Conservation (phyloP, 2,888 invertebrate genomes). For the Cephonodes hylas region DNA sequence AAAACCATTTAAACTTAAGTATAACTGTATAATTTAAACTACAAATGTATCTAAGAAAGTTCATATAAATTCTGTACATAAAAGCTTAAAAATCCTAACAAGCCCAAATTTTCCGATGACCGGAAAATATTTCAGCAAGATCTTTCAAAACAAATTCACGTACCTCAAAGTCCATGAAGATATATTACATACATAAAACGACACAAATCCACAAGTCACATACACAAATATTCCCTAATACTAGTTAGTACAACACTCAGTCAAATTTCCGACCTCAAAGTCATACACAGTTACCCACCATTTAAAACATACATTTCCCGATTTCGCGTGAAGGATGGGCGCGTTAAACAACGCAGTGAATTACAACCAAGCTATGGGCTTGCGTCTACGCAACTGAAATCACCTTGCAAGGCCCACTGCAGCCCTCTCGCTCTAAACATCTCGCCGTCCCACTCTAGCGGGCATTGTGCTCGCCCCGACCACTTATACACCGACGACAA, state of each 20-base stretch:
- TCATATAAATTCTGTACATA: neutral
- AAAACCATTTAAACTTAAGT: neutral
- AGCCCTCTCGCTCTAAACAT: constrained; percentile 61
- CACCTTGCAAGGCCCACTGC: constrained; percentile 81
- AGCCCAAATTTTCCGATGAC: neutral
- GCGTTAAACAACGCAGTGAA: constrained; percentile 9
- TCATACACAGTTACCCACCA: constrained; percentile 11
- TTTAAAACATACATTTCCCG: constrained; percentile 13
- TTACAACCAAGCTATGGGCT: constrained; percentile 71
- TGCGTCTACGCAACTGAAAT: constrained; percentile 80
- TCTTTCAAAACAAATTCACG: constrained; percentile 8
- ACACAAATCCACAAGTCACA: constrained; percentile 43
- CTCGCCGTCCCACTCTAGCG: constrained; percentile 62
- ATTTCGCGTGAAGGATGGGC: constrained; percentile 13
- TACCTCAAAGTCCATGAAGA: constrained; percentile 40
- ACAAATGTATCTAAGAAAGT: neutral
- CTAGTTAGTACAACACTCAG: constrained; percentile 29
- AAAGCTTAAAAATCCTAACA: neutral
- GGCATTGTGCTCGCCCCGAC: constrained; percentile 74
- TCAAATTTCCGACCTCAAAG: constrained; percentile 14
- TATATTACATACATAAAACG: constrained; percentile 29
- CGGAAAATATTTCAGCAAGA: constrained; percentile 14
- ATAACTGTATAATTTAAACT: neutral
- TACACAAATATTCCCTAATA: constrained; percentile 19
- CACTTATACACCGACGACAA: constrained; percentile 55